phyloP scores from a whole-genome alignment of 2,888 invertebrate genomes.

The Trichogramma dendrolimi region DNA sequence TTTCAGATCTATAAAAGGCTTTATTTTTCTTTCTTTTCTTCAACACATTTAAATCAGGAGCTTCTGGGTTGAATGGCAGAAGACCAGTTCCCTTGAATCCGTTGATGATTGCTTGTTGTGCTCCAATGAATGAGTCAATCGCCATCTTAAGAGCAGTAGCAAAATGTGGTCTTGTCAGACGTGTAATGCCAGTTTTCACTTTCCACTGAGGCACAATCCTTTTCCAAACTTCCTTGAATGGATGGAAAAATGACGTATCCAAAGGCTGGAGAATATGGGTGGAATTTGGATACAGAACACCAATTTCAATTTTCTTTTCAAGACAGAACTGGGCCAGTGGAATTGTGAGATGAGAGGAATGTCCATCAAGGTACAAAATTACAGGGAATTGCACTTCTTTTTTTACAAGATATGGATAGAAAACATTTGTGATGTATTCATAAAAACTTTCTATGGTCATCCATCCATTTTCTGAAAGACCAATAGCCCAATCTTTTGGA shows the following conservation, averaged over 20 bases:
- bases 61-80: not conserved
- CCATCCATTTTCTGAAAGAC: constrained; percentile 50
- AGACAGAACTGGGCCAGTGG: constrained; percentile 7
- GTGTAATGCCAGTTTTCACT: not conserved
- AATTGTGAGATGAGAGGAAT: constrained; percentile 30
- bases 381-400: constrained; percentile 40
- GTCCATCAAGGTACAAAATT: constrained; percentile 35
- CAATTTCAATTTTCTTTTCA: constrained; percentile 12
- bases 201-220: constrained; percentile 15
- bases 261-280: constrained; percentile 19
- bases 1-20: too few relatives aligned
- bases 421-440: constrained; percentile 46
- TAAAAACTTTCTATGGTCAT: constrained; percentile 48
- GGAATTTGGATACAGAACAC: constrained; percentile 18
- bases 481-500: constrained; percentile 44
- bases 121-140: constrained; percentile 13
- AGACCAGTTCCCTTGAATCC: constrained; percentile 15
- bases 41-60: not conserved
- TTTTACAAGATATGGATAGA: constrained; percentile 44
- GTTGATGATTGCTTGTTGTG: constrained; percentile 10
- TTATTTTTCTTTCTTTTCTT: constrained; percentile 1
- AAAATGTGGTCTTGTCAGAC: constrained; percentile 16
- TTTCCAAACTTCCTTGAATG: constrained; percentile 18
- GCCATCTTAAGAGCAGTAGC: constrained; percentile 17
- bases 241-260: constrained; percentile 18